Evolutionary conservation across 2,113 vertebrate genomes (phyloP), one percentile per base, ranked within the genome.

Genomic region (Lagenorhynchus albirostris): DNA sequence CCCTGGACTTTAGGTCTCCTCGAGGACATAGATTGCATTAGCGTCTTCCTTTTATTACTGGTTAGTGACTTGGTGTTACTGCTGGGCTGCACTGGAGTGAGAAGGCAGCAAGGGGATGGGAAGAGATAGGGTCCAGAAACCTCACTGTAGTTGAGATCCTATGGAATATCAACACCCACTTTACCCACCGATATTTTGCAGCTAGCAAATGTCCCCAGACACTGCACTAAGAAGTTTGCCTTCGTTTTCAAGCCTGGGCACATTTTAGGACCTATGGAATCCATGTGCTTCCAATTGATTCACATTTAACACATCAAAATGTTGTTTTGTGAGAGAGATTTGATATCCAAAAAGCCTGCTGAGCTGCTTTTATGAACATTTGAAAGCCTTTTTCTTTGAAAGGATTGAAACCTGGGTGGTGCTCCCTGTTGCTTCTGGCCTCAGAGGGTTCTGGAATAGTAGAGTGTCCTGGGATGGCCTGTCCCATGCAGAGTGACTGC

Each of bases 281-380:
- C 80, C 73, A 88, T 80, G 83, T 71, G 92, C 36, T 86, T 95
- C 67, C 68, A 95, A 92, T 90, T 96, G 96, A 95, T 97, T 95
- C 96, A 96, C 63, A 97, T 96, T 96, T 96, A 97, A 80, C 82
- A 95, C 92, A 96, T 96, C 87, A 97, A 96, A 96, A 91, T 91
- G 55, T 92, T 96, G 68, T 96, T 96, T 97, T 96, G 74, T 96
- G 95, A 93, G 71, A 96, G 81, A 95, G 68, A 92, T 96, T 97
- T 96, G 80, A 87, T 95, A 82, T 94, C 60, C 21, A 60, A 77
- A 93, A 74, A 84, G 26, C 84, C 83, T 70, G 89, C 83, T 95
- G 95, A 87, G 95, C 62, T 74, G 87, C 58, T 94, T 96, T 97
- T 93, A 86, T 89, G 86, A 96, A 93, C 53, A 82, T 83, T 93